Conservation (phyloP, 2,888 invertebrate genomes). For the Myopa tessellatipennis region DNA sequence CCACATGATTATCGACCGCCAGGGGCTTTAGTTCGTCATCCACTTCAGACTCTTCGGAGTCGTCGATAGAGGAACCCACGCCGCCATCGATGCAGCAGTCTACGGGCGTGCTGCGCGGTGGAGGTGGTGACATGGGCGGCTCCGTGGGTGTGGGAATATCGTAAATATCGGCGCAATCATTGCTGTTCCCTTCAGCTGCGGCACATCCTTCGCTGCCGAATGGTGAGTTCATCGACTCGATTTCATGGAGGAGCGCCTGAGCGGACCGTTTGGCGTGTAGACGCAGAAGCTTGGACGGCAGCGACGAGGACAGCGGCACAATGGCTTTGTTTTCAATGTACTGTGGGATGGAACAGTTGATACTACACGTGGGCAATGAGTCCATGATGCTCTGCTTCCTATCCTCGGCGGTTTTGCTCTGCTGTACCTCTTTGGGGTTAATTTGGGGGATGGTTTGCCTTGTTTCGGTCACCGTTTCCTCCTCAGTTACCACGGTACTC, state of each 20-base stretch:
- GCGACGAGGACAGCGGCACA: conserved; percentile 64
- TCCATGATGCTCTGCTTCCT: neutral
- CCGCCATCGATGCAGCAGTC: conserved; percentile 53
- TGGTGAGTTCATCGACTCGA: conserved; percentile 58
- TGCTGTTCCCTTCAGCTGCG: conserved; percentile 45
- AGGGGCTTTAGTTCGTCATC: conserved; percentile 67
- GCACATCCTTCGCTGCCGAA: conserved; percentile 54
- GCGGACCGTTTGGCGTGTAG: conserved; percentile 62
- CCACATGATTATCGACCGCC: conserved; percentile 66
- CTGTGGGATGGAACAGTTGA: conserved; percentile 39
- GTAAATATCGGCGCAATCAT: conserved; percentile 45
- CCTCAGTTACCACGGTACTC: conserved; percentile 52
- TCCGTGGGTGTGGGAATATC: conserved; percentile 50
- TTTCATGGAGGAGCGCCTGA: conserved; percentile 56
- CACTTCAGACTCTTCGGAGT: conserved; percentile 65
- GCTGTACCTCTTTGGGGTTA: too few relatives aligned
- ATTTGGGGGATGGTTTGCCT: neutral
- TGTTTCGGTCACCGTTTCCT: neutral
- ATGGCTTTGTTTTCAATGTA: conserved; percentile 53
- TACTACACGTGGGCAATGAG: conserved; percentile 54
- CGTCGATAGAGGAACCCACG: conserved; percentile 61
- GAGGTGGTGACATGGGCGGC: conserved; percentile 53
- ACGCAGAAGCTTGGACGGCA: conserved; percentile 63
- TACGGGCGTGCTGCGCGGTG: conserved; percentile 48
- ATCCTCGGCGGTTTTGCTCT: neutral